Evolutionary conservation across 1,140 invertebrate genomes (phyloP).

Genomic region (Solen grandis): DNA sequence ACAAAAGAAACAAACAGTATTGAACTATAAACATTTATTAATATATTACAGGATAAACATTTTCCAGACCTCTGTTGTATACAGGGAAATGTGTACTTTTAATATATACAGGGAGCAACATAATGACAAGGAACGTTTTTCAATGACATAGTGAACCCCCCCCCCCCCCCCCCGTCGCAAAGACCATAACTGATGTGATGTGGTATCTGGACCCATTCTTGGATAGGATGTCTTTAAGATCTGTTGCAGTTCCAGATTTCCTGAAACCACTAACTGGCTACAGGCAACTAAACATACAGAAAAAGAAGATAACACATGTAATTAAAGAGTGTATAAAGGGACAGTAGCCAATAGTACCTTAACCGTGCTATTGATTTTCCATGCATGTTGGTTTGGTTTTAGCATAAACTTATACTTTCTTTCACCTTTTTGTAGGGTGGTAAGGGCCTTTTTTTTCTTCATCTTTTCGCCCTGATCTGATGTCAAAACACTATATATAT

Average conservation of each 20-base stretch:
- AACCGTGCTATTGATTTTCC: no score
- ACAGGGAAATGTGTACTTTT: neutral
- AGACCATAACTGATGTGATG: neutral
- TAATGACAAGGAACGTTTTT: neutral
- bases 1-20: neutral
- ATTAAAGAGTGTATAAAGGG: neutral
- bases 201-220: neutral
- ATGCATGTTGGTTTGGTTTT: no score
- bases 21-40: neutral
- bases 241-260: neutral
- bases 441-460: no score
- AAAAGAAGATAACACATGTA: neutral
- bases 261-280: neutral
- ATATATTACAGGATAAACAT: neutral
- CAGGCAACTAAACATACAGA: neutral
- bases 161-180: neutral
- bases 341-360: no score
- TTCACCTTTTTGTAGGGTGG: no score
- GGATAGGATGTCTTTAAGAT: neutral
- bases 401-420: no score
- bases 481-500: no score
- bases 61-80: neutral
- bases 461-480: no score
- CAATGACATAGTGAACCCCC: neutral
- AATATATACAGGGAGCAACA: neutral